Base-by-base conservation (phyloP, 2,113 vertebrate genomes). In the Hiodon alosoides region DNA sequence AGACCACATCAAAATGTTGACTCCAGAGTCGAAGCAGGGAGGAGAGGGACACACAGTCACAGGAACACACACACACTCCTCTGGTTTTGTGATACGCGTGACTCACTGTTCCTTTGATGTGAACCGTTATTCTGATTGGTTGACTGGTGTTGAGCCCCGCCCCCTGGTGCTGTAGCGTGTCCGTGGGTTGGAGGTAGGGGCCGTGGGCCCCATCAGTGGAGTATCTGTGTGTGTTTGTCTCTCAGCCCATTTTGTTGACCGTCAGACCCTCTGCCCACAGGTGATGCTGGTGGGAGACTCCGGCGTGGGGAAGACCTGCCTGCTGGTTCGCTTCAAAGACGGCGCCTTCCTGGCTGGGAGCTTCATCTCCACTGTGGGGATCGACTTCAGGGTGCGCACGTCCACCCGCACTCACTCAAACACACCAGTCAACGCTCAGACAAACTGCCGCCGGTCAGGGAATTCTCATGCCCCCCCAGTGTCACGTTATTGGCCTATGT, bases 301-400 rank as follows among this genome's bases (percentile, higher is more conserved):
- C 2, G 31, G 31, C 31, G 31, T 31, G 31, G 31, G 31, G 31
- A 31, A 31, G 31, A 31, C 31, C 96, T 90, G 89, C 71, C 75
- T 98, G 82, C 89, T 98, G 61, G 93, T 98, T 70, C 93, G 95
- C 65, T 98, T 98, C 86, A 98, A 98, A 81, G 96, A 98, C 0
- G 94, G 95, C 0, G 96, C 95, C 0, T 98, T 98, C 87, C 90
- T 98, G 0, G 95, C 95, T 0, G 96, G 96, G 10, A 96, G 94
- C 87, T 98, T 98, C 90, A 98, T 98, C 76, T 98, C 96, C 58
- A 98, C 96, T 0, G 96, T 98, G 71, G 96, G 96, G 17, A 98
- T 98, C 0, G 95, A 98, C 89, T 98, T 98, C 87, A 89, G 96
- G 92, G 95, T 98, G 83, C 65, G 8, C 57, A 7, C 62, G 16